phyloP scores from a whole-genome alignment of 2,888 invertebrate genomes.

The Cotesia congregata region DNA sequence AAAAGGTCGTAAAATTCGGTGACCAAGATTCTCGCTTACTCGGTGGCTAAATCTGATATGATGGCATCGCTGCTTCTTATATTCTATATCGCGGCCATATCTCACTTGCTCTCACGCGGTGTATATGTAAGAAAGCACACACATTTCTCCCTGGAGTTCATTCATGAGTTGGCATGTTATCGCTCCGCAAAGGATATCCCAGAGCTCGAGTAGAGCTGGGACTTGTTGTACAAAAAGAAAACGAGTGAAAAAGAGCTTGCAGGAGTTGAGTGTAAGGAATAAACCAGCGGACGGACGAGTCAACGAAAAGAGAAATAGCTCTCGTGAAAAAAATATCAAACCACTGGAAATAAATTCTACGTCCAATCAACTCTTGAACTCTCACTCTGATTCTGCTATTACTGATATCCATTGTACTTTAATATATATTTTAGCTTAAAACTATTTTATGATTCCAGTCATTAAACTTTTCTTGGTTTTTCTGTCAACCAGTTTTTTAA shows the following conservation, averaged over 20 bases:
- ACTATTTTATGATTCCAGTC: constrained; percentile 20
- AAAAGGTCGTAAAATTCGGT: constrained; percentile 58
- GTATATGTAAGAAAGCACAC: constrained; percentile 18
- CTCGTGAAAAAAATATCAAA: constrained; percentile 8
- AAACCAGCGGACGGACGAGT: not conserved
- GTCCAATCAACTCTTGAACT: constrained; percentile 25
- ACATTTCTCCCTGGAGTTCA: constrained; percentile 10
- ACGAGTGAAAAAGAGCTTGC: not conserved
- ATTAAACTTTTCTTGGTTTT: constrained; percentile 16
- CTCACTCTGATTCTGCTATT: not conserved
- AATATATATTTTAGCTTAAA: constrained; percentile 16
- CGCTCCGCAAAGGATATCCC: not conserved
- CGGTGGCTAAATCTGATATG: constrained; percentile 34
- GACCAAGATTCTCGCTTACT: constrained; percentile 37
- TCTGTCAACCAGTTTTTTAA: not conserved
- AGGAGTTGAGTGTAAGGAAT: not conserved
- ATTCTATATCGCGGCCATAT: constrained; percentile 7
- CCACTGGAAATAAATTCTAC: constrained; percentile 23
- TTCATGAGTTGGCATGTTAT: constrained; percentile 18
- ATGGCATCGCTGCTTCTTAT: constrained; percentile 44
- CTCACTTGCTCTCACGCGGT: constrained; percentile 23
- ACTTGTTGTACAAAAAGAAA: not conserved
- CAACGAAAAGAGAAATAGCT: not conserved
- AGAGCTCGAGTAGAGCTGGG: not conserved
- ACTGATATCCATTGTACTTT: constrained; percentile 6